phyloP scores from a whole-genome alignment of 2,797 vertebrate genomes.

The Cuculus canorus region DNA sequence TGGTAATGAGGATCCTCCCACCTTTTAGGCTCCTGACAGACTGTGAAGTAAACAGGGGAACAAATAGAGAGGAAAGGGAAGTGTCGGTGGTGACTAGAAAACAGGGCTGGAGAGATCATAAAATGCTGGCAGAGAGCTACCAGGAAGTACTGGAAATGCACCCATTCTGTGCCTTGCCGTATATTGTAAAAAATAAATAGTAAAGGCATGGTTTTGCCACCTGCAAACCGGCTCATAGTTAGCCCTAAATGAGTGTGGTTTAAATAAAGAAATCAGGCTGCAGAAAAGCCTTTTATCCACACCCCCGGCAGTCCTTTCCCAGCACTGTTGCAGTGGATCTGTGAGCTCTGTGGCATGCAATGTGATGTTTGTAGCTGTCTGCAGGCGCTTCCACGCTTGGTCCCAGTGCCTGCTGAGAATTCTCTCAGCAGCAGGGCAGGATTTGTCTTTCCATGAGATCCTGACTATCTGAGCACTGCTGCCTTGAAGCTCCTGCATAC shows the following conservation, averaged over 20 bases:
- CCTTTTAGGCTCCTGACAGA: slow-evolving; percentile 6
- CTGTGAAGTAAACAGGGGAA: neutral
- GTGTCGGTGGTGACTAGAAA: neutral
- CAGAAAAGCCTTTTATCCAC: neutral
- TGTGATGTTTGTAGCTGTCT: neutral
- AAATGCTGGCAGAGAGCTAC: neutral
- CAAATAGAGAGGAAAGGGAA: neutral
- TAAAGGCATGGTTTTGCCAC: neutral
- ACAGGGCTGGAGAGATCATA: neutral
- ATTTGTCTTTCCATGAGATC: neutral
- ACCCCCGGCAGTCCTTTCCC: neutral
- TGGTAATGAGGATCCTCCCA: slow-evolving; percentile 48
- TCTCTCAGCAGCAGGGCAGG: neutral
- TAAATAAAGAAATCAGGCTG: neutral
- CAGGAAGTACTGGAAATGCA: neutral
- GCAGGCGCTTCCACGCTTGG: neutral
- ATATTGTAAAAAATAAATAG: neutral
- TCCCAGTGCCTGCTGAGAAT: neutral
- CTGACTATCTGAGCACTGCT: neutral
- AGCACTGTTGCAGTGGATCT: neutral
- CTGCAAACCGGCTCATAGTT: neutral
- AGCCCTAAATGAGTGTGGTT: neutral
- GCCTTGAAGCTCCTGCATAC: neutral
- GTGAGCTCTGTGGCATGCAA: rapidly evolving
- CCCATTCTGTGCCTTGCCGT: neutral